phyloP scores from a whole-genome alignment of 1,140 invertebrate species.

The Asobara japonica region DNA sequence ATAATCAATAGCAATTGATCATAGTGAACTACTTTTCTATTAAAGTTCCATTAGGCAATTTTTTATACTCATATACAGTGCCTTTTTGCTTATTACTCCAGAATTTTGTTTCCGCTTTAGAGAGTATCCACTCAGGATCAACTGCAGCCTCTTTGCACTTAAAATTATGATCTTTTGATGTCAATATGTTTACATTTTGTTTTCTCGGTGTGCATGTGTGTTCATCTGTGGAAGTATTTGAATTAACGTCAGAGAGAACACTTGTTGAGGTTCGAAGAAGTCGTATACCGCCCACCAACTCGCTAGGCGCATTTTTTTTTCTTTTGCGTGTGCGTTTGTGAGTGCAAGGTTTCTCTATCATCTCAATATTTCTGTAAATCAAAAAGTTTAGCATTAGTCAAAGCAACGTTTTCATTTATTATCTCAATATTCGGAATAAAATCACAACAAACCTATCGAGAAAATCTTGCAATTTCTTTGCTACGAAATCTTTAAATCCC shows the following conservation, averaged over 20 bases:
- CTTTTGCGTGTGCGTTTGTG: neutral
- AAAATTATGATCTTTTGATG: neutral
- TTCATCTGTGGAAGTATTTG: neutral
- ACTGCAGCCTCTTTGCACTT: constrained; percentile 45
- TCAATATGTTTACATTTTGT: neutral
- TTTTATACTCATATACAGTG: constrained; percentile 53
- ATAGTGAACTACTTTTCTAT: constrained; percentile 43
- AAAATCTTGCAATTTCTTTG: neutral
- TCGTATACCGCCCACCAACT: neutral
- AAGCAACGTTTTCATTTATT: too few relatives aligned
- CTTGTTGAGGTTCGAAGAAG: neutral
- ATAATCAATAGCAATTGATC: too few relatives aligned
- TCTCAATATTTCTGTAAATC: neutral
- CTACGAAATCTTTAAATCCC: neutral
- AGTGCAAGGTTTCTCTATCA: neutral
- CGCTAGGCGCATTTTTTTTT: neutral
- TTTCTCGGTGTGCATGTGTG: neutral
- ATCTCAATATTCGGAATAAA: too few relatives aligned
- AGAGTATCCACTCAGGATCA: constrained; percentile 47
- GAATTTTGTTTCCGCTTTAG: constrained; percentile 43
- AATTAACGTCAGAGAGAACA: neutral
- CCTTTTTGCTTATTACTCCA: constrained; percentile 48
- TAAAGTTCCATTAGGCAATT: constrained; percentile 45
- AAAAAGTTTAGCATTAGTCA: too few relatives aligned
- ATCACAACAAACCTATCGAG: neutral